Evolutionary conservation across 1,140 invertebrate species (phyloP).

Genomic region (Grapholita molesta): DNA sequence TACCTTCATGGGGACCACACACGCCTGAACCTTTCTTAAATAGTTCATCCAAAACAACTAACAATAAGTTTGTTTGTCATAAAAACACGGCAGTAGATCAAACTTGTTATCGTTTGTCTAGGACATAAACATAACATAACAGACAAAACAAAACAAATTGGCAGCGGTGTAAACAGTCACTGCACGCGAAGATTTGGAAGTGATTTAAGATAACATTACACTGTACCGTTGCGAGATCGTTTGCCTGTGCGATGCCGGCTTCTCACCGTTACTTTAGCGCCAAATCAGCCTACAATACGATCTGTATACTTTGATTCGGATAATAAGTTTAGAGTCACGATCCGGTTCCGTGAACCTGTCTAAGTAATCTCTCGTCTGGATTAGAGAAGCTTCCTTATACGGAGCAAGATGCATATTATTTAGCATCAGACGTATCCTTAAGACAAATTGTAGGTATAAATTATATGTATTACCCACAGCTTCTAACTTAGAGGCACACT

Average conservation of each 20-base stretch:
- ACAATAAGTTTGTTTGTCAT: background rate
- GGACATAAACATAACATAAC: too few species aligned
- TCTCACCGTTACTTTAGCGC: constrained; percentile 60
- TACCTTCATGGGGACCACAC: background rate
- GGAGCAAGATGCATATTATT: constrained; percentile 55
- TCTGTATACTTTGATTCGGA: constrained; percentile 61
- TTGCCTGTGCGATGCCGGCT: constrained; percentile 36
- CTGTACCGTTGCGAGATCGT: constrained; percentile 62
- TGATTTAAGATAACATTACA: constrained; percentile 62
- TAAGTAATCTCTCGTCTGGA: constrained; percentile 56
- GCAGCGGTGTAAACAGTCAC: constrained; percentile 16
- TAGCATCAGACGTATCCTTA: constrained; percentile 28
- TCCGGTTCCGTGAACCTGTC: constrained; percentile 56
- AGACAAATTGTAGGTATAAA: constrained; percentile 29
- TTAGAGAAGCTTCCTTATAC: constrained; percentile 61
- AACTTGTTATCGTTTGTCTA: background rate
- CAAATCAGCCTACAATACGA: constrained; percentile 72
- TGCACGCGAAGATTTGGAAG: constrained; percentile 39
- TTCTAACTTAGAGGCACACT: background rate
- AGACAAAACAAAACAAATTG: background rate
- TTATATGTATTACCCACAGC: constrained; percentile 32
- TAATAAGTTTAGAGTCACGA: constrained; percentile 74
- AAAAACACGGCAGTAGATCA: background rate
- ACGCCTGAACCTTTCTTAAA: background rate
- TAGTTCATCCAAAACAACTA: background rate